Percentiles rank a stretch among this genome's conserved stretches.
These are phyloP conservation scores for Fukomys damarensis DNA, from an alignment of 2,113 vertebrate species.

Conservation along the genomic window DNA sequence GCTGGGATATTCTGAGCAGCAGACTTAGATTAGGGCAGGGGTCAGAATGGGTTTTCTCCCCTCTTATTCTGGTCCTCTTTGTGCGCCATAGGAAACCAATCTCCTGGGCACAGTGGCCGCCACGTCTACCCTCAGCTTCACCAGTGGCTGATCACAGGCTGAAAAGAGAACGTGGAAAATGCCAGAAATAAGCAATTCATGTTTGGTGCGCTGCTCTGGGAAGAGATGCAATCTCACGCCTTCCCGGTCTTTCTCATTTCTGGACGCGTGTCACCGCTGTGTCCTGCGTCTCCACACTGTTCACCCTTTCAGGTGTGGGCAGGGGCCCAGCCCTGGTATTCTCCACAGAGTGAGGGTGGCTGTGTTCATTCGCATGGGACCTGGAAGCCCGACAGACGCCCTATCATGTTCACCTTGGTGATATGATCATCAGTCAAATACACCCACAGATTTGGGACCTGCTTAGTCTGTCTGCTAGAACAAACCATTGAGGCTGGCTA, in stretches of 20 bases:
- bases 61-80: not conserved
- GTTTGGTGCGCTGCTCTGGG: too few species aligned
- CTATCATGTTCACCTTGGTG: too few species aligned
- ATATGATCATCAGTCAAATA: not conserved
- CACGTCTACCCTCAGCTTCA: not conserved
- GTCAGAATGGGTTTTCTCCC: not conserved
- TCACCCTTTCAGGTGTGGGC: not conserved
- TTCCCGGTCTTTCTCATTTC: too few species aligned
- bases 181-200: not conserved
- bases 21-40: not conserved
- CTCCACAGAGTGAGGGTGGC: not conserved
- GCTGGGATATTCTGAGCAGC: not conserved
- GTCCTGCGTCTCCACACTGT: fast-evolving
- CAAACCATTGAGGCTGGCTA: not conserved
- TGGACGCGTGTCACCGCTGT: not conserved
- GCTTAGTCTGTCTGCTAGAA: not conserved
- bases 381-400: not conserved
- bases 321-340: not conserved
- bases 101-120: not conserved
- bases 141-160: too few species aligned
- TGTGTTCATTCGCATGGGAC: not conserved
- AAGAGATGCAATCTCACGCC: not conserved
- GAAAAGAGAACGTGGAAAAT: not conserved
- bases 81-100: not conserved
- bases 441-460: too few species aligned